These are phyloP conservation scores for Lynx canadensis DNA, from an alignment of 2,113 vertebrate species.

Conservation along the genomic window DNA sequence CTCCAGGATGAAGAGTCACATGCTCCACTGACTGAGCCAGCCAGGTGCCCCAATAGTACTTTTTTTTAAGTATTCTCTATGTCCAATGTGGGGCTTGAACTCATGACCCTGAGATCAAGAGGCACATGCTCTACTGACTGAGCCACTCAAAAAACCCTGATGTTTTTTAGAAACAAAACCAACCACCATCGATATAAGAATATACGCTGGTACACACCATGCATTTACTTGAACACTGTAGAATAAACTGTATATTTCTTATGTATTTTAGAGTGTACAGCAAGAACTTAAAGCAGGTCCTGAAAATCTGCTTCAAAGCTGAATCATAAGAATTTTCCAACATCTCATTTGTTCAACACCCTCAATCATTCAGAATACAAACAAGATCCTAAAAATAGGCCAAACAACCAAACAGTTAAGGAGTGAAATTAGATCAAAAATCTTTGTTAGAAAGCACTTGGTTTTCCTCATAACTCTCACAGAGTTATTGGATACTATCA, in stretches of 20 bases:
- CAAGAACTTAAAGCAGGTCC: background rate
- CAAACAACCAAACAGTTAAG: constrained; percentile 32
- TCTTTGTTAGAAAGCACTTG: background rate
- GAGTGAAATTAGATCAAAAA: constrained; percentile 33
- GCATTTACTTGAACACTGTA: background rate
- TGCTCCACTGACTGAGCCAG: background rate
- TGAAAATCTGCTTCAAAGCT: constrained; percentile 34
- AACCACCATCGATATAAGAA: background rate
- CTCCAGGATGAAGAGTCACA: background rate
- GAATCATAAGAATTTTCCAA: constrained; percentile 24
- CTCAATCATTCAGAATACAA: background rate
- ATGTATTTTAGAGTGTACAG: background rate
- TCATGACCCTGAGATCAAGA: background rate
- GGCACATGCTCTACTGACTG: background rate
- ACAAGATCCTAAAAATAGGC: background rate
- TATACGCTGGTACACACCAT: background rate
- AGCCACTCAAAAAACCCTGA: background rate
- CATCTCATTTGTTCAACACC: constrained; percentile 32
- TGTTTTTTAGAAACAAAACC: background rate
- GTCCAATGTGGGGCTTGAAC: background rate
- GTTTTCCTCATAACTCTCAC: constrained; percentile 9
- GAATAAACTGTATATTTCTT: constrained; percentile 36
- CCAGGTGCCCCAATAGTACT: background rate
- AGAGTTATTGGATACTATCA: background rate
- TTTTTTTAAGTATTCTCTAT: background rate